phyloP scores from a whole-genome alignment of 2,888 invertebrate species.

The Crocallis elinguaria region DNA sequence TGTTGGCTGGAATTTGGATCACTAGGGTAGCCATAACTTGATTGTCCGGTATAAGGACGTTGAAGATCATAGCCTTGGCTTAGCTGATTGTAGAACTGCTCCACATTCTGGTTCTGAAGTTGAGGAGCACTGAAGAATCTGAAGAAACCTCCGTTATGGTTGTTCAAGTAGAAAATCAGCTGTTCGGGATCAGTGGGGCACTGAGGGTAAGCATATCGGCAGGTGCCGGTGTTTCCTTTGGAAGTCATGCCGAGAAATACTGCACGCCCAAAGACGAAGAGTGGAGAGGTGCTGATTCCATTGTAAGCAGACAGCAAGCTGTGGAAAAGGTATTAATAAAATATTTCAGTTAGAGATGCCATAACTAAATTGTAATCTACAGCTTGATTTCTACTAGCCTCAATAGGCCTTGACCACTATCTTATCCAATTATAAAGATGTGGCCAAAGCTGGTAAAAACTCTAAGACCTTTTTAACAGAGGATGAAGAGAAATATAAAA shows the following conservation, averaged over 20 bases:
- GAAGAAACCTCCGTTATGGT: conserved; percentile 94
- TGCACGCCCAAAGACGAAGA: conserved; percentile 90
- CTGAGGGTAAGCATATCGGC: conserved; percentile 87
- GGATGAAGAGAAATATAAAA: too few relatives aligned
- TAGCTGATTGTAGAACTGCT: conserved; percentile 71
- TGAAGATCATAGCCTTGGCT: conserved; percentile 37
- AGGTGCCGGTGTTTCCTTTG: conserved; percentile 83
- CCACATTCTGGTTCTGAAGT: conserved; percentile 55
- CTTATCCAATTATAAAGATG: too few relatives aligned
- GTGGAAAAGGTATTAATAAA: neutral
- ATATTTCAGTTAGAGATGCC: neutral
- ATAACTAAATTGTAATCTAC: too few relatives aligned
- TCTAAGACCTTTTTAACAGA: too few relatives aligned
- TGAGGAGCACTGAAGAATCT: conserved; percentile 86
- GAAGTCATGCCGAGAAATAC: conserved; percentile 89
- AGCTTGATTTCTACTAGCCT: too few relatives aligned
- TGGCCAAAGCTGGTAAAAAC: too few relatives aligned
- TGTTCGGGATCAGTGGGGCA: conserved; percentile 90
- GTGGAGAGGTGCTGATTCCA: conserved; percentile 85
- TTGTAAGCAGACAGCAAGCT: conserved; percentile 86
- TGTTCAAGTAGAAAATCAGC: conserved; percentile 91
- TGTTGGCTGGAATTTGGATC: conserved; percentile 23
- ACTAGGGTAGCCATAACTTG: conserved; percentile 33
- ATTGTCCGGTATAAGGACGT: conserved; percentile 24
- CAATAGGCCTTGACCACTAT: too few relatives aligned